These are phyloP conservation scores for Clostera curtula DNA, from an alignment of 2,888 invertebrate genomes.

Conservation along the genomic window DNA sequence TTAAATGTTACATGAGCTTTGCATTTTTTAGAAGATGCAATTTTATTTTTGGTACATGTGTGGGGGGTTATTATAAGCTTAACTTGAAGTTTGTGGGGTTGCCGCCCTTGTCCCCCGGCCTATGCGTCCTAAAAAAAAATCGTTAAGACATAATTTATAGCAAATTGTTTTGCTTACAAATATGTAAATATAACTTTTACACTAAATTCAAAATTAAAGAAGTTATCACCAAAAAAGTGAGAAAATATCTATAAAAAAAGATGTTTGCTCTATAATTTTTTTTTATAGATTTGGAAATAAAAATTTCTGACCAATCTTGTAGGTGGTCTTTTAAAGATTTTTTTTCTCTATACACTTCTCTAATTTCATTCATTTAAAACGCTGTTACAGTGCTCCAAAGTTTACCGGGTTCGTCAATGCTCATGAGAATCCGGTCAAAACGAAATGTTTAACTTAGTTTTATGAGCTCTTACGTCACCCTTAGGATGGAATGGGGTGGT, in stretches of 20 bases:
- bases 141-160: no score
- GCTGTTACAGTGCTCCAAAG: constrained; percentile 6
- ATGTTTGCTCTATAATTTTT: neutral
- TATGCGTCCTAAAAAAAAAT: no score
- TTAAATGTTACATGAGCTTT: no score
- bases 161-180: no score
- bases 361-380: no score
- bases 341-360: constrained; percentile 9
- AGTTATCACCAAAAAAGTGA: constrained; percentile 5
- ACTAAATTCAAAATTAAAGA: no score
- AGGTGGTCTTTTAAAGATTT: constrained; percentile 7
- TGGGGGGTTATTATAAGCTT: constrained; percentile 5
- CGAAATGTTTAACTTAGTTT: constrained; percentile 13
- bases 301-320: constrained; percentile 9
- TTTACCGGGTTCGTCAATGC: constrained; percentile 10
- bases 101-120: no score
- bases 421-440: constrained; percentile 14
- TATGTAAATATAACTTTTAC: no score
- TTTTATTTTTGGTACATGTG: constrained; percentile 7
- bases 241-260: constrained; percentile 2
- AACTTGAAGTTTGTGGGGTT: constrained; percentile 4
- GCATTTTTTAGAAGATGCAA: no score
- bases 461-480: no score
- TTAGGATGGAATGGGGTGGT: no score
- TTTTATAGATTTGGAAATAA: constrained; percentile 8